phyloP scores from a whole-genome alignment of 2,113 vertebrate species.

The Mustelus asterias region DNA sequence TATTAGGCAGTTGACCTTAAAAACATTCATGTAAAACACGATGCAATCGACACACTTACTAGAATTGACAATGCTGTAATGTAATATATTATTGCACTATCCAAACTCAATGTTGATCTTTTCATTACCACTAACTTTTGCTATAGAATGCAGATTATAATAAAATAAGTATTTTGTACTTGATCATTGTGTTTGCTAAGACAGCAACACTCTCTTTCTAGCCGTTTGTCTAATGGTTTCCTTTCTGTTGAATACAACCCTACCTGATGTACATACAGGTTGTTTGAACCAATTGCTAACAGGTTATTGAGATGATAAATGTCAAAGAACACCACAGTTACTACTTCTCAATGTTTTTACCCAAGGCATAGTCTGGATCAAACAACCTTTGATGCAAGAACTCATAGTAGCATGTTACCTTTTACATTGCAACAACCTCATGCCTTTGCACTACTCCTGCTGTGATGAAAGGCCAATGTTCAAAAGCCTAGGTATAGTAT shows the following conservation, averaged over 20 bases:
- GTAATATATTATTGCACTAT: not conserved
- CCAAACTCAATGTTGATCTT: not conserved
- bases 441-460: not conserved
- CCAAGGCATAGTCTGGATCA: not conserved
- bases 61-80: not conserved
- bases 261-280: not conserved
- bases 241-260: not conserved
- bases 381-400: not conserved
- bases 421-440: not conserved
- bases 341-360: not conserved
- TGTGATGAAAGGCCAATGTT: not conserved
- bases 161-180: not conserved
- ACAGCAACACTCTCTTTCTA: not conserved
- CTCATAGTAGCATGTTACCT: not conserved
- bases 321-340: not conserved
- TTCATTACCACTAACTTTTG: not conserved
- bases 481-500: not conserved
- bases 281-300: not conserved
- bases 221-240: not conserved
- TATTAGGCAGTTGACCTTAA: not conserved
- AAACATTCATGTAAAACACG: not conserved
- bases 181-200: not conserved
- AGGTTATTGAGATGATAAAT: not conserved
- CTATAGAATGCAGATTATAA: not conserved
- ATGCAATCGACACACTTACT: not conserved